phyloP scores from a whole-genome alignment of 2,888 invertebrate genomes.

The Cosmopolites sordidus region DNA sequence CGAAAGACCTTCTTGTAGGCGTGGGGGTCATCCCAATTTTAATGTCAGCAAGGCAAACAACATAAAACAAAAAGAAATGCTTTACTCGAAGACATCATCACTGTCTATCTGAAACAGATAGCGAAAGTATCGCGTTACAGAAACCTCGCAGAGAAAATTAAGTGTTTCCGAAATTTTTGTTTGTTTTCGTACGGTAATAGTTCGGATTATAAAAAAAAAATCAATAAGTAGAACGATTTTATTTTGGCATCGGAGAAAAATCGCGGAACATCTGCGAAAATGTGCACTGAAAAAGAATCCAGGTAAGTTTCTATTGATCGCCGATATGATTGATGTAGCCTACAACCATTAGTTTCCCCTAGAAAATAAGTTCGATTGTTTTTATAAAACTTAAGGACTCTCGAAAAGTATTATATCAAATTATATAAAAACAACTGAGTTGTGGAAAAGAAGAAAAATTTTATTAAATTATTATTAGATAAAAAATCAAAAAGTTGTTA shows the following conservation, averaged over 20 bases:
- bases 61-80: conserved; percentile 37
- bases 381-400: too few relatives aligned
- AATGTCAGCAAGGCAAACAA: conserved; percentile 23
- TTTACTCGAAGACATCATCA: conserved; percentile 31
- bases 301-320: background rate
- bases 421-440: too few relatives aligned
- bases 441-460: too few relatives aligned
- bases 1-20: conserved; percentile 18
- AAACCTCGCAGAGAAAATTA: background rate
- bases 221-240: too few relatives aligned
- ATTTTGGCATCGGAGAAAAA: too few relatives aligned
- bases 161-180: background rate
- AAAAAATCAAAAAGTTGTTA: too few relatives aligned
- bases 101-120: conserved; percentile 24
- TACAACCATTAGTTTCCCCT: too few relatives aligned
- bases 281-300: conserved; percentile 35
- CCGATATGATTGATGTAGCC: background rate
- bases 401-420: too few relatives aligned
- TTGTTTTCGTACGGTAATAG: conserved; percentile 5
- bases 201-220: background rate
- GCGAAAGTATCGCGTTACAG: too few relatives aligned
- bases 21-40: conserved; percentile 36
- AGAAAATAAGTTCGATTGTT: too few relatives aligned
- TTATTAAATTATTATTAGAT: too few relatives aligned
- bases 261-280: too few relatives aligned